A percentile compares a stretch with the other conserved stretches of the same genome.
Evolutionary conservation across 1,140 invertebrate species (phyloP).

Genomic region (Cherax quadricarinatus): DNA sequence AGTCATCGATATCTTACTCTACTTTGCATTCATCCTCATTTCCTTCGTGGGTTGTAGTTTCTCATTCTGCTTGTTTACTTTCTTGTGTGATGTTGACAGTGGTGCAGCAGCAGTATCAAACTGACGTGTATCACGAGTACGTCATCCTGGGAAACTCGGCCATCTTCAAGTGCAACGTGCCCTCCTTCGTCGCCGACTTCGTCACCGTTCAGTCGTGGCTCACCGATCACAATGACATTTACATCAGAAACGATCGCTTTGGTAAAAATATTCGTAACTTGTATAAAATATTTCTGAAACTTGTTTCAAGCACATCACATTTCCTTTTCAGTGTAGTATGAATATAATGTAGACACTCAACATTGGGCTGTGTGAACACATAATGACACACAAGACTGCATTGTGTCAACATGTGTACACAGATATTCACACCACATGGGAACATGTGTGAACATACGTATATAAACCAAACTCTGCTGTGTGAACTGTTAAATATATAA

Average conservation of each 20-base stretch:
- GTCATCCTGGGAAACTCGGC: constrained; percentile 94
- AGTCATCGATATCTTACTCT: too few relatives aligned
- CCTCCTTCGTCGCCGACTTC: constrained; percentile 93
- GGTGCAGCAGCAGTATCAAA: constrained; percentile 87
- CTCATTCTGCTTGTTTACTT: neutral
- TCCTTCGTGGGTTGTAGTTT: neutral
- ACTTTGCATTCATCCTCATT: too few relatives aligned
- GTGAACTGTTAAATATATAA: too few relatives aligned
- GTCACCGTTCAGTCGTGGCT: constrained; percentile 92
- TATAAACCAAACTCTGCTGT: too few relatives aligned
- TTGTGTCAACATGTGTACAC: too few relatives aligned
- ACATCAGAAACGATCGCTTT: constrained; percentile 74
- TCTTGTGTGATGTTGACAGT: constrained; percentile 80
- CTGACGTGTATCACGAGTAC: constrained; percentile 90
- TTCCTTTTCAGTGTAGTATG: too few relatives aligned
- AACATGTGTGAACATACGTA: too few relatives aligned
- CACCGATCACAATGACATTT: constrained; percentile 82
- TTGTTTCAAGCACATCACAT: too few relatives aligned
- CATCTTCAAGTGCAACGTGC: constrained; percentile 93
- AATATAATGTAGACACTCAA: too few relatives aligned
- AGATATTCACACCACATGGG: too few relatives aligned
- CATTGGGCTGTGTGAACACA: too few relatives aligned
- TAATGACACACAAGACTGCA: too few relatives aligned
- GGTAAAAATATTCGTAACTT: constrained; percentile 31
- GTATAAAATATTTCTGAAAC: neutral